Evolutionary conservation across 37 sponge, comb jelly and placozoan genomes (phyloP).

Genomic region (Crambe crambe): DNA sequence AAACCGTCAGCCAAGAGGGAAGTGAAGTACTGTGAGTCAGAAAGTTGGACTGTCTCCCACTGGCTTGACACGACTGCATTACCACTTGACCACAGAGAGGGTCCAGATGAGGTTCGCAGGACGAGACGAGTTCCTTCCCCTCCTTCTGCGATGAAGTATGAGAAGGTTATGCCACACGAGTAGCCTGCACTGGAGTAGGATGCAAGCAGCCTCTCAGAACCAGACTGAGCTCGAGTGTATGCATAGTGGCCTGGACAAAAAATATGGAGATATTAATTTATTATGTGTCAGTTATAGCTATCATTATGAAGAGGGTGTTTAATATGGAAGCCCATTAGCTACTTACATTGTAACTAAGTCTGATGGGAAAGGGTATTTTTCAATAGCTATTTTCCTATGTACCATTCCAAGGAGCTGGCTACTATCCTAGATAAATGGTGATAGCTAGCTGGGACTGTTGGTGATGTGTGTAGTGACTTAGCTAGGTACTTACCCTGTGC

Average conservation of each 20-base stretch:
- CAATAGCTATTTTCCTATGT: neutral
- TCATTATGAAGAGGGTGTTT: too few relatives aligned
- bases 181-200: slow-evolving; percentile 24
- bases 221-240: neutral
- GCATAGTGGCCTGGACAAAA: slow-evolving; percentile 5
- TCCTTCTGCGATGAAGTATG: neutral
- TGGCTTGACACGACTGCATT: neutral
- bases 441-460: too few relatives aligned
- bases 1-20: neutral
- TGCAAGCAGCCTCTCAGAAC: neutral
- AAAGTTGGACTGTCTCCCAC: slow-evolving; percentile 4
- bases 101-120: slow-evolving; percentile 4
- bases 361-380: too few relatives aligned
- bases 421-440: neutral
- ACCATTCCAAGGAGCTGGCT: too few relatives aligned
- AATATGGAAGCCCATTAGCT: too few relatives aligned
- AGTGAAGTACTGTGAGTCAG: slow-evolving; percentile 8
- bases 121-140: neutral
- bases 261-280: neutral
- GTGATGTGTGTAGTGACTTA: too few relatives aligned
- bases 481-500: neutral
- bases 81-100: slow-evolving; percentile 23
- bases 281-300: neutral
- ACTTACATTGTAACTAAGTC: too few relatives aligned
- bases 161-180: slow-evolving; percentile 39